Evolutionary conservation across 2,888 invertebrate genomes (phyloP), one percentile per base, ranked within the genome.

Genomic region (Amphiduros pacificus): DNA sequence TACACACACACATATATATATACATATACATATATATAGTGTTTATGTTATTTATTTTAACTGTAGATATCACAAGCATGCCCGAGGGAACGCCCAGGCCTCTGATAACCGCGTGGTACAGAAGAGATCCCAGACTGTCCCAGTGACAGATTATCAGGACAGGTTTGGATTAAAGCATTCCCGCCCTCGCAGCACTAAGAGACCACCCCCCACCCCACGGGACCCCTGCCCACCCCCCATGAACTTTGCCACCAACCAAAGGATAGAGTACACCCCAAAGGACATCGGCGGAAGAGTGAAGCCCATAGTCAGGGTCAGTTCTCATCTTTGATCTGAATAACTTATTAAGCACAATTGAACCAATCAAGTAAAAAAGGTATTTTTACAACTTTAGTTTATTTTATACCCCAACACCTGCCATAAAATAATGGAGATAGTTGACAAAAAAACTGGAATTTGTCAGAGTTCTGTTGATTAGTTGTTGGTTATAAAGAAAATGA

Each of bases 101-200:
- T n/a, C n/a, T n/a, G 27, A 55, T 27, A 29, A 40, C 41, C 26
- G 59, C 9, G 40, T 51, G 29, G 50, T 36, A 26, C 59, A 31
- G 17, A 20, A 40, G 4, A 27, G 50, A 14, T 22, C 54, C 27
- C n/a, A 48, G 1, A 49, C 40, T 1, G 55, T 63, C n/a, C 65
- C 67, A 1, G 28, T 28, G 14, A 55, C 77, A 0, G 77, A 78
- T 62, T 78, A 79, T 67, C 70, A 71, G 63, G 68, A 71, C 24
- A 77, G 74, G 62, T 72, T 72, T 56, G 69, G 68, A 5, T 62
- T 64, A 6, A 52, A 66, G 14, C 49, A 71, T 24, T 64, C 70
- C 1, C 70, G 77, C 5, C 79, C 78, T 14, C 64, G 80, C 4
- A 79, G 78, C 44, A 76, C 74, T 60, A 80, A 80, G 58, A 64